Conservation (phyloP, 2,113 vertebrate genomes). For the Anarhynchus alexandrinus region DNA sequence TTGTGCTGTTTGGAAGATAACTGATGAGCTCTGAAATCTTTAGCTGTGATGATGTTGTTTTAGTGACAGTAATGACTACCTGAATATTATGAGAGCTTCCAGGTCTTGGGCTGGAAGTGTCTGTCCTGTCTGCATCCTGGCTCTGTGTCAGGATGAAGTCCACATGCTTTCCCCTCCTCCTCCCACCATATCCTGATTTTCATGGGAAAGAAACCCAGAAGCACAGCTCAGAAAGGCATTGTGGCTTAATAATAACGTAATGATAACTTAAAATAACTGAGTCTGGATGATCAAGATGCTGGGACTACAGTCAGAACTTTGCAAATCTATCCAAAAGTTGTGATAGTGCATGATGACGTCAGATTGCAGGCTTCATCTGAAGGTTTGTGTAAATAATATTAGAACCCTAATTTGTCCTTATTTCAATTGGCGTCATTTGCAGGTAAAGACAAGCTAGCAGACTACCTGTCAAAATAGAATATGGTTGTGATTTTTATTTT, state of each 20-base stretch:
- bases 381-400: background rate
- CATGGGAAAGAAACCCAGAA: background rate
- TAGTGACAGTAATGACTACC: background rate
- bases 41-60: background rate
- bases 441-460: background rate
- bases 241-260: background rate
- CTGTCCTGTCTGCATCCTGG: background rate
- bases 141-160: background rate
- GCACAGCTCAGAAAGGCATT: background rate
- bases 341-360: background rate
- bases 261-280: background rate
- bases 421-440: background rate
- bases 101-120: background rate
- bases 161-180: background rate
- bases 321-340: background rate
- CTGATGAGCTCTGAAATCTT: background rate
- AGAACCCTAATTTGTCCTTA: background rate
- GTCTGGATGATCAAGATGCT: background rate
- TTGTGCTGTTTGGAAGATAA: background rate
- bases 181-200: background rate
- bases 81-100: background rate
- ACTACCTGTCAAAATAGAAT: background rate
- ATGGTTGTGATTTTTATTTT: background rate
- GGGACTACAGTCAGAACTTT: background rate
- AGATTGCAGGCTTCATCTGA: background rate